Conservation (phyloP, 1,140 invertebrate species). For the Homalodisca vitripennis region DNA sequence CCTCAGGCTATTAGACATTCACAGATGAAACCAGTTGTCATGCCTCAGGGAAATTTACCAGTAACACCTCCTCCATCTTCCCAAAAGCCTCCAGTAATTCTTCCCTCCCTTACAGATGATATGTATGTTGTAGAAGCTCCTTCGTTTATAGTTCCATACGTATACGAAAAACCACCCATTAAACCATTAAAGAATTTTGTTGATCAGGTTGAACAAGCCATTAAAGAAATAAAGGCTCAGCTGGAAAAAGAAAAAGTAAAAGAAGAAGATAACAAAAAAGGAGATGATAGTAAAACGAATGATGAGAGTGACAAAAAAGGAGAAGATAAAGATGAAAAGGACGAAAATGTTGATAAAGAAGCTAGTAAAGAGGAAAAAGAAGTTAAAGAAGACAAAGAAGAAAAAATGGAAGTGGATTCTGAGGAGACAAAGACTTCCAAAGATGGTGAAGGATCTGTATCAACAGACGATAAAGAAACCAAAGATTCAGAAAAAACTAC, state of each 20-base stretch:
- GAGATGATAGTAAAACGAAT: constrained; percentile 46
- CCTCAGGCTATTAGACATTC: constrained; percentile 39
- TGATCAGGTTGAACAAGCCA: constrained; percentile 61
- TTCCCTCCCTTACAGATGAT: constrained; percentile 80
- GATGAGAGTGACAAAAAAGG: constrained; percentile 41
- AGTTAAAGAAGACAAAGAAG: constrained; percentile 44
- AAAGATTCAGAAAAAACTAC: constrained; percentile 38
- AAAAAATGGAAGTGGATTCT: constrained; percentile 45
- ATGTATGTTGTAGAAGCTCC: constrained; percentile 90
- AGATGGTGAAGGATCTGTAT: constrained; percentile 36
- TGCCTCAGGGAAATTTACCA: constrained; percentile 14
- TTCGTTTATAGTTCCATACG: constrained; percentile 88
- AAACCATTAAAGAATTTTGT: constrained; percentile 76
- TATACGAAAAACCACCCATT: constrained; percentile 84
- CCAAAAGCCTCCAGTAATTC: constrained; percentile 56
- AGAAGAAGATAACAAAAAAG: constrained; percentile 42
- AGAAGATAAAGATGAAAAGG: constrained; percentile 44
- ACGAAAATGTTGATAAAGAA: constrained; percentile 50
- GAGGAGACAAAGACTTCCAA: constrained; percentile 53
- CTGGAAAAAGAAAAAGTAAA: constrained; percentile 46
- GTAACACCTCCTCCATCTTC: constrained; percentile 45
- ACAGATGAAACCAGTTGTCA: constrained; percentile 31
- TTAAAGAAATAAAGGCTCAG: constrained; percentile 52
- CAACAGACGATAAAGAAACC: constrained; percentile 34
- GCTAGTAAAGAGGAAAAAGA: constrained; percentile 41